Conservation (phyloP, 2,113 vertebrate species). For the Neolamprologus ventralis region DNA sequence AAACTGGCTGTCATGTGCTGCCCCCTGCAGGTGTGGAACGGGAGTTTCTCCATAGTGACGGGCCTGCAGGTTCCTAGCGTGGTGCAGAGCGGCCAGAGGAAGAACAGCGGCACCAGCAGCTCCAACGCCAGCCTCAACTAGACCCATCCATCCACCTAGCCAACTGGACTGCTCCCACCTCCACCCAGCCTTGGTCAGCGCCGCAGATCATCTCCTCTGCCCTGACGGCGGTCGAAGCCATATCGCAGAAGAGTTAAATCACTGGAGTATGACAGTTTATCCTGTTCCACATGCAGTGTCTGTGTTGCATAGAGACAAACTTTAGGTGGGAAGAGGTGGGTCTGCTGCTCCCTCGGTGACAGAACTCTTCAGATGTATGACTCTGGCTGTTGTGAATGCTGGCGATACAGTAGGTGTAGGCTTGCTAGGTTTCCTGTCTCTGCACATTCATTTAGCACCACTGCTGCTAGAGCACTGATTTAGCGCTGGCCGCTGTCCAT, state of each 20-base stretch:
- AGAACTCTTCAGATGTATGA: neutral
- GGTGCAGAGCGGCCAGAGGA: slow-evolving; percentile 84
- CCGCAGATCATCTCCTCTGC: slow-evolving; percentile 16
- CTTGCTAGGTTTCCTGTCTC: neutral
- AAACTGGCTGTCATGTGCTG: neutral
- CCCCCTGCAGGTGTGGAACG: slow-evolving; percentile 86
- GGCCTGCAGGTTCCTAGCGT: slow-evolving; percentile 89
- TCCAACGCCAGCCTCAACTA: slow-evolving; percentile 90
- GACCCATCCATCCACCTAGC: neutral
- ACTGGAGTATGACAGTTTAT: neutral
- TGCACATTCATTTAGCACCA: slow-evolving; percentile 18
- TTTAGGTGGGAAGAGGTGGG: neutral
- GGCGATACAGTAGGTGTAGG: slow-evolving; percentile 5
- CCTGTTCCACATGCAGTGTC: neutral
- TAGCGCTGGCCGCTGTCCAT: slow-evolving; percentile 64
- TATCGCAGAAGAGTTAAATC: slow-evolving; percentile 22
- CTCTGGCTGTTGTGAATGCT: slow-evolving; percentile 5
- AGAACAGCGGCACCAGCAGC: slow-evolving; percentile 89
- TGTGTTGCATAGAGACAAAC: neutral
- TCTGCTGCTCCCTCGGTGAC: neutral
- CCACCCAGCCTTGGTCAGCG: neutral
- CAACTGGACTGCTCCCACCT: neutral
- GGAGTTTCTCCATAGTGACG: slow-evolving; percentile 84
- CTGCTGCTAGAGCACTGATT: slow-evolving; percentile 49
- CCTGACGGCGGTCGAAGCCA: neutral